phyloP scores from a whole-genome alignment of 1,140 invertebrate species.

The Eubasilissa regina region DNA sequence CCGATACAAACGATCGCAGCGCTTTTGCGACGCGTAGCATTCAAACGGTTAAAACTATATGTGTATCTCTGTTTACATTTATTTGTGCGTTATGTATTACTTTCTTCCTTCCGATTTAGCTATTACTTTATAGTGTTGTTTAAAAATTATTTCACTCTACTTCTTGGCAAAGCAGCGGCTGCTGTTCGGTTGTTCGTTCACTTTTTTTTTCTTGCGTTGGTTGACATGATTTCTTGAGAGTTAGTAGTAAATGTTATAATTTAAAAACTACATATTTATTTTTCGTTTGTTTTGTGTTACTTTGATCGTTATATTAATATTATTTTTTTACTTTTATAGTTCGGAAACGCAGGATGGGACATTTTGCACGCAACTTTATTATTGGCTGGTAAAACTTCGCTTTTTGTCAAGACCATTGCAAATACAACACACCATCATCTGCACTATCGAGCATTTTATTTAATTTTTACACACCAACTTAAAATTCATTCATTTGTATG shows the following conservation, averaged over 20 bases:
- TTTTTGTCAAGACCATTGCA: conserved; percentile 44
- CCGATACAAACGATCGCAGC: too few relatives aligned
- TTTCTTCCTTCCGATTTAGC: too few relatives aligned
- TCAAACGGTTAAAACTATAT: too few relatives aligned
- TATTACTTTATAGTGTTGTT: too few relatives aligned
- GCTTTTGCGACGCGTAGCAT: too few relatives aligned
- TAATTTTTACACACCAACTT: conserved; percentile 21
- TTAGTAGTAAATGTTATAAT: background rate
- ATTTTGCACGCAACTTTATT: conserved; percentile 58
- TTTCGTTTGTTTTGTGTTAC: background rate
- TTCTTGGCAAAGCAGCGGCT: too few relatives aligned
- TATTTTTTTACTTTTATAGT: conserved; percentile 46
- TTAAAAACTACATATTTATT: background rate
- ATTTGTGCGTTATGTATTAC: too few relatives aligned
- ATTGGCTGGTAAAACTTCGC: conserved; percentile 53
- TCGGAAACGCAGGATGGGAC: conserved; percentile 58
- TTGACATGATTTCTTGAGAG: too few relatives aligned
- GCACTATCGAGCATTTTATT: conserved; percentile 22
- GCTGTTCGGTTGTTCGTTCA: too few relatives aligned
- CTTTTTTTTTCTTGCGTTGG: too few relatives aligned
- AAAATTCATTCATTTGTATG: conserved; percentile 31
- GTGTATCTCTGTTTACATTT: too few relatives aligned
- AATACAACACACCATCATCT: conserved; percentile 45
- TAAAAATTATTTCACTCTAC: too few relatives aligned
- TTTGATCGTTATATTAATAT: background rate